A percentile compares a stretch with the other conserved stretches of the same genome.
Evolutionary conservation across 2,797 vertebrate species (phyloP).

Genomic region (Cyclopterus lumpus): DNA sequence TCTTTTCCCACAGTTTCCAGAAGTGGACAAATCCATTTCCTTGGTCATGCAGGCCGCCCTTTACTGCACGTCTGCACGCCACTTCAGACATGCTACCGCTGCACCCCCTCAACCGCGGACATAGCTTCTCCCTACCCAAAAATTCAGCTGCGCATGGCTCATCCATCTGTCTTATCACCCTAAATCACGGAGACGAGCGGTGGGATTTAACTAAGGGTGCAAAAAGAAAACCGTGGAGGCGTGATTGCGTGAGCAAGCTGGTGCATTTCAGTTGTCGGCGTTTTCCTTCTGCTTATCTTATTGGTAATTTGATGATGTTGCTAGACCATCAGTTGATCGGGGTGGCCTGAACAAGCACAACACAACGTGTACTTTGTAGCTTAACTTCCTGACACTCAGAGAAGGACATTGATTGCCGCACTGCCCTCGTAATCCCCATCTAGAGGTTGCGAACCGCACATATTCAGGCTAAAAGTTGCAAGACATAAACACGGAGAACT

Average conservation of each 20-base stretch:
- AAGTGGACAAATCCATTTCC: slow-evolving; percentile 34
- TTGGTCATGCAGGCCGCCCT: slow-evolving; percentile 43
- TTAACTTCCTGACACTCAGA: background rate
- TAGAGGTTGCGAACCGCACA: background rate
- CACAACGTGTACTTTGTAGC: background rate
- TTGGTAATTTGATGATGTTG: slow-evolving; percentile 35
- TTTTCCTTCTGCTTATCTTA: slow-evolving; percentile 42
- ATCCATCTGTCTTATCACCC: slow-evolving; percentile 82
- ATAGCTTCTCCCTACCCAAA: slow-evolving; percentile 37
- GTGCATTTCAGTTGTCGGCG: slow-evolving; percentile 2
- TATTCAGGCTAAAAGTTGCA: too few relatives aligned
- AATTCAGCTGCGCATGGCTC: slow-evolving; percentile 61
- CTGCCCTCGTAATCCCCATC: background rate
- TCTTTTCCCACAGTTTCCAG: slow-evolving; percentile 27
- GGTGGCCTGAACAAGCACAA: background rate
- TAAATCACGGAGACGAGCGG: slow-evolving; percentile 79
- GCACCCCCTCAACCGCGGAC: slow-evolving; percentile 27
- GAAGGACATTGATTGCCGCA: background rate
- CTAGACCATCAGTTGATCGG: background rate
- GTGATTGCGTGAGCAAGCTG: slow-evolving; percentile 13
- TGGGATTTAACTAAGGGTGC: slow-evolving; percentile 65
- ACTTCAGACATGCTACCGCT: slow-evolving; percentile 65
- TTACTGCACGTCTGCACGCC: slow-evolving; percentile 47
- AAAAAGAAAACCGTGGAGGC: slow-evolving; percentile 35
- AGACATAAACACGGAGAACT: too few relatives aligned